These are phyloP conservation scores for Serrognathus titanus DNA, from an alignment of 2,888 invertebrate genomes.

Conservation along the genomic window DNA sequence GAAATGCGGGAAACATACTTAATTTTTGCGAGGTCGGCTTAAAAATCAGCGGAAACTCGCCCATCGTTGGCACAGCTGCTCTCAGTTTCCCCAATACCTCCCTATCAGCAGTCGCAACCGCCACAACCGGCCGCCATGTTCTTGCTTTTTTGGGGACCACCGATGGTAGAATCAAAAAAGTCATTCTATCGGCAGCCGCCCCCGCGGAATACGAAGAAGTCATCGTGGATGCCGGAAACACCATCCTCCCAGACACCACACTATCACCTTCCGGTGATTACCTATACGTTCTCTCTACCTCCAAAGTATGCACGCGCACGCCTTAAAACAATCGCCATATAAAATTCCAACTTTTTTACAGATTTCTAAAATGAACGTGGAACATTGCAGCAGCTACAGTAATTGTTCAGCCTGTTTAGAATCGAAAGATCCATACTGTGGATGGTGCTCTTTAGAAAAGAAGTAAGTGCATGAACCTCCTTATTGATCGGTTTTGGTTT, in stretches of 20 bases:
- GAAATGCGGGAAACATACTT: slow-evolving; percentile 84
- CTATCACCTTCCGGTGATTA: slow-evolving; percentile 80
- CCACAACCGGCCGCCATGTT: slow-evolving; percentile 86
- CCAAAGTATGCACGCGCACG: slow-evolving; percentile 55
- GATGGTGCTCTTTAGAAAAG: slow-evolving; percentile 93
- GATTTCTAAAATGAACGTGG: slow-evolving; percentile 76
- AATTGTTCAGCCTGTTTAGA: slow-evolving; percentile 87
- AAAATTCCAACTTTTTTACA: slow-evolving; percentile 35
- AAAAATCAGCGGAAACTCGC: slow-evolving; percentile 86
- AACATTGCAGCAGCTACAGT: slow-evolving; percentile 80
- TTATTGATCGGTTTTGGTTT: too few relatives aligned
- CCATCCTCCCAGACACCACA: slow-evolving; percentile 81
- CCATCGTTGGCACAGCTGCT: slow-evolving; percentile 74
- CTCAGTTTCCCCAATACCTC: slow-evolving; percentile 77
- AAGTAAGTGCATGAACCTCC: slow-evolving; percentile 47
- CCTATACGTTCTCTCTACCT: slow-evolving; percentile 78
- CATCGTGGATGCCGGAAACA: slow-evolving; percentile 72
- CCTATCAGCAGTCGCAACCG: slow-evolving; percentile 80
- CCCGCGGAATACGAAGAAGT: slow-evolving; percentile 86
- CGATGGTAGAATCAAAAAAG: slow-evolving; percentile 83
- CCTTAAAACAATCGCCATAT: slow-evolving; percentile 6
- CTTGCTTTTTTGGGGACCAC: slow-evolving; percentile 91
- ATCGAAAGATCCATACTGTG: slow-evolving; percentile 90
- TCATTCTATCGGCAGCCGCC: slow-evolving; percentile 65
- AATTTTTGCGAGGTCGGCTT: slow-evolving; percentile 90